These are phyloP conservation scores for Pachycephala philippinensis DNA, from an alignment of 2,113 vertebrate species.

Conservation along the genomic window DNA sequence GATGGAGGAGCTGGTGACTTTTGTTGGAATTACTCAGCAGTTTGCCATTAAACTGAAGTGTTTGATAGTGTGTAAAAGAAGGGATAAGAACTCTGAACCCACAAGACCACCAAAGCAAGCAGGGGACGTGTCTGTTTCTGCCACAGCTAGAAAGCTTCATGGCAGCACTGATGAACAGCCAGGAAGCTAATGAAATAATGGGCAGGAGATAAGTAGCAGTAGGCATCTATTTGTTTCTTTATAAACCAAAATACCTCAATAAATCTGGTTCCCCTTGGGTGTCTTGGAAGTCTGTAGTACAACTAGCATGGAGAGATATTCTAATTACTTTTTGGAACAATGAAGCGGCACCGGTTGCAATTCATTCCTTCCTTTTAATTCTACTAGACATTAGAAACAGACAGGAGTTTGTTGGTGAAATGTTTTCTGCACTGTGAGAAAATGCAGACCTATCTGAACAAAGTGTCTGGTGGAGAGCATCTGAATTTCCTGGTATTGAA, in stretches of 20 bases:
- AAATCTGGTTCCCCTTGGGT: conserved; percentile 75
- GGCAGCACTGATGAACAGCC: background rate
- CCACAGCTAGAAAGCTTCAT: background rate
- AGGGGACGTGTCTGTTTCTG: background rate
- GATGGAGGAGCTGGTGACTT: background rate
- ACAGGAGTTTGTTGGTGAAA: background rate
- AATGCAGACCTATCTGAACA: background rate
- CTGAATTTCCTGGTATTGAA: background rate
- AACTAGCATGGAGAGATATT: conserved; percentile 55
- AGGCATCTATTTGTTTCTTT: background rate
- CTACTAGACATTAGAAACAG: background rate
- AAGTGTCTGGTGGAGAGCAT: background rate
- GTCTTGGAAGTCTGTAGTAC: conserved; percentile 76
- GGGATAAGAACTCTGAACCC: background rate
- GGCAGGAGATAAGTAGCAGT: background rate
- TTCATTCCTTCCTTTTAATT: conserved; percentile 2
- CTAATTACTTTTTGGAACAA: background rate
- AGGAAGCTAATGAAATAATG: background rate
- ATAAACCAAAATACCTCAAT: conserved; percentile 52
- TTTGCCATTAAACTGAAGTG: background rate
- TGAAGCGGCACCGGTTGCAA: background rate
- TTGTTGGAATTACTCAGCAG: background rate
- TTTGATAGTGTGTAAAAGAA: background rate
- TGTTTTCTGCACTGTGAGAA: conserved; percentile 1
- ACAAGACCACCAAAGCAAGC: background rate